A percentile compares a stretch with the other conserved stretches of the same genome.
phyloP scores from a whole-genome alignment of 2,888 invertebrate species.

The Vesta saturnalis region DNA sequence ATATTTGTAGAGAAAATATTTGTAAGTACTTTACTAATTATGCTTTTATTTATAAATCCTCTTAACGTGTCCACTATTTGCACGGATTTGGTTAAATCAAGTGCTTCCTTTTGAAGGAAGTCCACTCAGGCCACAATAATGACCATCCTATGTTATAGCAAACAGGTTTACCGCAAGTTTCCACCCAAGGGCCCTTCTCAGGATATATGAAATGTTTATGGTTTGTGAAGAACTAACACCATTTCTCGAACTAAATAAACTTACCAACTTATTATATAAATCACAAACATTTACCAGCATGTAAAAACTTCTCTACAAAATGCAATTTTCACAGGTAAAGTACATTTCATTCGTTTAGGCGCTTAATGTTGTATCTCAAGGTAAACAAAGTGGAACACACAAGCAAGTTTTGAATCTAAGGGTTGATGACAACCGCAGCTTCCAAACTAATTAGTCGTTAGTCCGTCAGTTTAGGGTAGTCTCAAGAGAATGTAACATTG shows the following conservation, averaged over 20 bases:
- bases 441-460: slow-evolving; percentile 47
- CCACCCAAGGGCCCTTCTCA: neutral
- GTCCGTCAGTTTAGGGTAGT: slow-evolving; percentile 44
- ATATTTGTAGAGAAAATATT: too few relatives aligned
- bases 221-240: neutral
- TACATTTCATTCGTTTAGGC: slow-evolving; percentile 38
- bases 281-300: neutral
- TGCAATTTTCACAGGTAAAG: slow-evolving; percentile 29
- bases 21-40: too few relatives aligned
- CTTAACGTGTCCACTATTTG: too few relatives aligned
- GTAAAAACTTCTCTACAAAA: slow-evolving; percentile 9
- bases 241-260: neutral
- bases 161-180: neutral
- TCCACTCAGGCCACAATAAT: neutral
- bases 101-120: neutral
- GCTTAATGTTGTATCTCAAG: slow-evolving; percentile 40
- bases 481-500: slow-evolving; percentile 34
- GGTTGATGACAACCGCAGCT: slow-evolving; percentile 45
- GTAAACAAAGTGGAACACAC: slow-evolving; percentile 41
- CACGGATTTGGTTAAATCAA: too few relatives aligned
- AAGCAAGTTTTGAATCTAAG: slow-evolving; percentile 42
- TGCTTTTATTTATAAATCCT: too few relatives aligned
- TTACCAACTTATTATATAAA: neutral
- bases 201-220: slow-evolving; percentile 1
- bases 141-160: slow-evolving; percentile 2